phyloP scores from a whole-genome alignment of 2,797 vertebrate genomes.

The Karalla daura region DNA sequence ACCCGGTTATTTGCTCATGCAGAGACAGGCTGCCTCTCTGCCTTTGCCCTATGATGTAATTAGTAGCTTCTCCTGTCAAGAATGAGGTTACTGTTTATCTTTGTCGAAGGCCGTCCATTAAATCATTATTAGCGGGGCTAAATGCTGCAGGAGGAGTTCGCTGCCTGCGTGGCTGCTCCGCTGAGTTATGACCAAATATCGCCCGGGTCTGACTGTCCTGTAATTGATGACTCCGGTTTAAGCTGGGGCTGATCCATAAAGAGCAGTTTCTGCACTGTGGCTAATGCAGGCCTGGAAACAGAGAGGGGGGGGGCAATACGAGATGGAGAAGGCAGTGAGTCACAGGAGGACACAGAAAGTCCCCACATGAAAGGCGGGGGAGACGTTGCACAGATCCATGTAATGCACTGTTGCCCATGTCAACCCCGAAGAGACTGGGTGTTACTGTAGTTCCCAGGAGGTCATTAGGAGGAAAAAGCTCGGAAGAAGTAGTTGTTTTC shows the following conservation, averaged over 20 bases:
- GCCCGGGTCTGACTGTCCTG: conserved; percentile 47
- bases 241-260: conserved; percentile 61
- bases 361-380: conserved; percentile 66
- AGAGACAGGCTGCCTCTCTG: conserved; percentile 48
- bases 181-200: conserved; percentile 76
- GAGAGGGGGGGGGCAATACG: conserved; percentile 72
- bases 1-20: conserved; percentile 50
- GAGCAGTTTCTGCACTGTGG: conserved; percentile 70
- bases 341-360: conserved; percentile 67
- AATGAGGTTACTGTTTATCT: conserved; percentile 69
- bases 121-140: conserved; percentile 74
- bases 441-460: conserved; percentile 41
- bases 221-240: conserved; percentile 73
- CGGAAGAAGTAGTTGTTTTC: conserved; percentile 22
- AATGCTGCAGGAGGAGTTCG: conserved; percentile 68
- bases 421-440: conserved; percentile 15
- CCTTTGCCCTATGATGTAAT: conserved; percentile 64
- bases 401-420: conserved; percentile 49
- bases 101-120: conserved; percentile 63
- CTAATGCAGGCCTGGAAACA: conserved; percentile 62
- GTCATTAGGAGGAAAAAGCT: conserved; percentile 44
- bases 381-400: conserved; percentile 53
- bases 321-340: conserved; percentile 71
- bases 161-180: conserved; percentile 40
- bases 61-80: conserved; percentile 70